Evolutionary conservation across 2,888 invertebrate genomes (phyloP), one percentile per base, ranked within the genome.

Genomic region (Microplitis manilae): DNA sequence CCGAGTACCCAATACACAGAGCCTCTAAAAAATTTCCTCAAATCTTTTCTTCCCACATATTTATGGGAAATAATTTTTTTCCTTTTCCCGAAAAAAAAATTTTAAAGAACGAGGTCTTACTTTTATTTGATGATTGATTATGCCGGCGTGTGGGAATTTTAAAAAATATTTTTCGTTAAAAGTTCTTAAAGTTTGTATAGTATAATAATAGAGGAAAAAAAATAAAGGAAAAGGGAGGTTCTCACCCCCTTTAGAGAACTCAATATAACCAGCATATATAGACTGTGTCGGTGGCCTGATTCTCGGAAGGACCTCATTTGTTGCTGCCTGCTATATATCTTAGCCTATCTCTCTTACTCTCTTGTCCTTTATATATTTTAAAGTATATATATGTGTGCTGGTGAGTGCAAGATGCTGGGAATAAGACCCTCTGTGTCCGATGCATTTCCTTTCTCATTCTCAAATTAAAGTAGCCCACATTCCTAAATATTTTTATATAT

Each of bases 301-400:
- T 90, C 90, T 90, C 86, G 86, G 90, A 90, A 89, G 90, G 90
- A 90, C 85, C 89, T 89, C 89, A 88, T 90, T 90, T 88, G 89
- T 90, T 89, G 88, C 87, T 87, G 86, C 81, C 84, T 86, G 89
- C 88, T 88, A 89, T 89, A 89, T 89, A 89, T 89, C 88, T 89
- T 87, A 84, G 86, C 68, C 60, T 65, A n/a, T 70, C 40, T 50
- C 59, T 73, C 64, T 73, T 62, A 59, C 67, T 76, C 65, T 39
- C 41, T 73, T 50, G 40, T 41, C 60, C 68, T 50, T 73, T 41
- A 50, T 50, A 50, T 50, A 50, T 73, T 62, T 40, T 38, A 20
- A 65, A 65, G 13, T 65, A 38, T 73, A 73, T 67, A 50, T 41
- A 62, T 62, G 62, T 76, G 70, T 17, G 59, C 15, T 39, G 38